Evolutionary conservation across 2,113 vertebrate genomes (phyloP).

Genomic region (Myrmecobius fasciatus): DNA sequence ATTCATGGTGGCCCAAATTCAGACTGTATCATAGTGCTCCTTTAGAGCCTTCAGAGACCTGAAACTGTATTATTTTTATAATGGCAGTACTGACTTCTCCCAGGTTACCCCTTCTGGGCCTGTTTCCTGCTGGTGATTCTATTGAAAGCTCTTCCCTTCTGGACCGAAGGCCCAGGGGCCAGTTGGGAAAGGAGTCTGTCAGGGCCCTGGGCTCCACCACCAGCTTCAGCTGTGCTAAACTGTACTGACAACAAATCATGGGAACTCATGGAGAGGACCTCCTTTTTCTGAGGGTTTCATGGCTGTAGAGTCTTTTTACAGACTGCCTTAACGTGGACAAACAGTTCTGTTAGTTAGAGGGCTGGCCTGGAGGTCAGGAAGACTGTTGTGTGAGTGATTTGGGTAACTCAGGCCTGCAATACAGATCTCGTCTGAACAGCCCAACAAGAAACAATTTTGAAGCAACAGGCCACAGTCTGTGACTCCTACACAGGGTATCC

Average conservation of each 20-base stretch:
- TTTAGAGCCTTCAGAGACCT: not conserved
- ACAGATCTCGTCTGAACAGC: too few relatives aligned
- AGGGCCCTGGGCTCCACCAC: not conserved
- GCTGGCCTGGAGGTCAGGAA: not conserved
- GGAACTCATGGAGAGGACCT: not conserved
- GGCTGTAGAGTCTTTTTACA: not conserved
- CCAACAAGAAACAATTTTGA: too few relatives aligned
- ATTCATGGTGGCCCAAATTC: not conserved
- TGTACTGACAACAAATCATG: not conserved
- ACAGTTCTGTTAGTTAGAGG: not conserved
- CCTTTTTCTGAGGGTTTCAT: not conserved
- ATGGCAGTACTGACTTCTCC: not conserved
- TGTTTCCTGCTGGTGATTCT: not conserved
- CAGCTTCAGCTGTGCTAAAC: not conserved
- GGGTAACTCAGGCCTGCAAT: not conserved
- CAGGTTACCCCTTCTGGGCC: not conserved
- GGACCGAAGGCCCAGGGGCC: not conserved
- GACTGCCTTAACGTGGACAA: not conserved
- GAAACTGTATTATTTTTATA: not conserved
- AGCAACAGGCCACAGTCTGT: too few relatives aligned
- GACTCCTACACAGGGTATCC: too few relatives aligned
- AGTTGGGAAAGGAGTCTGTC: not conserved
- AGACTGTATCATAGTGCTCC: not conserved
- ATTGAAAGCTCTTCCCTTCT: not conserved
- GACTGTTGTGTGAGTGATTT: not conserved